phyloP scores from a whole-genome alignment of 1,140 invertebrate species.

The Heliconius congener region DNA sequence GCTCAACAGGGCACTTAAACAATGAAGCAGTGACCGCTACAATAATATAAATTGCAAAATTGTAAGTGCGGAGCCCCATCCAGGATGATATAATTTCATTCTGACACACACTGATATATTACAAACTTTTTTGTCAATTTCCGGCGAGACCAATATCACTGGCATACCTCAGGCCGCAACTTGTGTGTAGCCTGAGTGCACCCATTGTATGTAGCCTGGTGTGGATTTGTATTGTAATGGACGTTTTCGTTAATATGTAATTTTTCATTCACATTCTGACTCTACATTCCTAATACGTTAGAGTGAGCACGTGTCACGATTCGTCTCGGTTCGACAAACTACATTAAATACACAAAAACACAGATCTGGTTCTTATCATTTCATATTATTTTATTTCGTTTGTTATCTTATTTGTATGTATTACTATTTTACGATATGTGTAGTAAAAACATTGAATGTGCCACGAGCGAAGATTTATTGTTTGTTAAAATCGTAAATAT shows the following conservation, averaged over 20 bases:
- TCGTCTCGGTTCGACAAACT: neutral
- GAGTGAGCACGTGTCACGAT: neutral
- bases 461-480: slow-evolving; percentile 1
- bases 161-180: neutral
- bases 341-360: neutral
- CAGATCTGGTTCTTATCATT: neutral
- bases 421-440: neutral
- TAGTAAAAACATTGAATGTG: neutral
- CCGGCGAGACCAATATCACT: slow-evolving; percentile 27
- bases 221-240: slow-evolving; percentile 18
- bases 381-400: neutral
- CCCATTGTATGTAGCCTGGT: slow-evolving; percentile 16
- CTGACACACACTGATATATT: slow-evolving; percentile 18
- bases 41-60: slow-evolving; percentile 37
- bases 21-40: slow-evolving; percentile 32
- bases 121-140: slow-evolving; percentile 41
- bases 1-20: slow-evolving; percentile 34
- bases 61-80: slow-evolving; percentile 22
- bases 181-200: slow-evolving; percentile 17
- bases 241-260: slow-evolving; percentile 20
- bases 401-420: neutral
- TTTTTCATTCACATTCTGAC: neutral
- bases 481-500: slow-evolving; percentile 6
- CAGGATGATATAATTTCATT: slow-evolving; percentile 40
- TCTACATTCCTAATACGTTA: neutral